Percentiles rank a stretch among this genome's conserved stretches.
Evolutionary conservation across 2,888 invertebrate species (phyloP).

Genomic region (Cheilosia vulpina): DNA sequence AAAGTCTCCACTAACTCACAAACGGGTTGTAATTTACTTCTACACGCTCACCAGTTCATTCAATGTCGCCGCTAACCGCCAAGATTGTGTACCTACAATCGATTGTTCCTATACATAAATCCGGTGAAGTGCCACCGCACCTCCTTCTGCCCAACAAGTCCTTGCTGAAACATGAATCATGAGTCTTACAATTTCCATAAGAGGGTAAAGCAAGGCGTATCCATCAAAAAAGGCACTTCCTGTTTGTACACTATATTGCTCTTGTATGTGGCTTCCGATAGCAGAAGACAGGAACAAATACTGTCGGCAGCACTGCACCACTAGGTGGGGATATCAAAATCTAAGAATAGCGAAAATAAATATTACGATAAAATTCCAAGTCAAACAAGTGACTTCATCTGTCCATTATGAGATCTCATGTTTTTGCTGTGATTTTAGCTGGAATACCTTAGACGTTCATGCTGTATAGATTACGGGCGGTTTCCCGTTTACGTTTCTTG

Average conservation of each 20-base stretch:
- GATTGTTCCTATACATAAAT: neutral
- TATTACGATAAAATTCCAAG: no score
- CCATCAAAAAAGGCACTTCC: neutral
- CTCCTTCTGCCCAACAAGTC: neutral
- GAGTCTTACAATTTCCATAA: neutral
- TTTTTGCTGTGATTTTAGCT: no score
- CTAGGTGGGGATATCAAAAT: no score
- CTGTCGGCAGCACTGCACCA: neutral
- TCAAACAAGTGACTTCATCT: no score
- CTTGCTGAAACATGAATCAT: neutral
- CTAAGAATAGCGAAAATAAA: no score
- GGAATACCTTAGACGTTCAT: no score
- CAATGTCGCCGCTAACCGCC: no score
- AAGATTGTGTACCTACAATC: no score
- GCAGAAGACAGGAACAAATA: neutral
- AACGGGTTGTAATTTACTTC: neutral
- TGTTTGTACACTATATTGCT: conserved; percentile 25
- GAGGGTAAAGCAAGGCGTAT: neutral
- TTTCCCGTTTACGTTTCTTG: neutral
- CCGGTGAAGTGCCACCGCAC: neutral
- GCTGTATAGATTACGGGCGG: neutral
- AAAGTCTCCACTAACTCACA: conserved; percentile 22
- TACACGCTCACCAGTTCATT: no score
- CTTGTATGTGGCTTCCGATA: neutral
- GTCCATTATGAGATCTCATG: no score